These are phyloP conservation scores for Callionymus lyra DNA, from an alignment of 2,113 vertebrate species.

Conservation along the genomic window DNA sequence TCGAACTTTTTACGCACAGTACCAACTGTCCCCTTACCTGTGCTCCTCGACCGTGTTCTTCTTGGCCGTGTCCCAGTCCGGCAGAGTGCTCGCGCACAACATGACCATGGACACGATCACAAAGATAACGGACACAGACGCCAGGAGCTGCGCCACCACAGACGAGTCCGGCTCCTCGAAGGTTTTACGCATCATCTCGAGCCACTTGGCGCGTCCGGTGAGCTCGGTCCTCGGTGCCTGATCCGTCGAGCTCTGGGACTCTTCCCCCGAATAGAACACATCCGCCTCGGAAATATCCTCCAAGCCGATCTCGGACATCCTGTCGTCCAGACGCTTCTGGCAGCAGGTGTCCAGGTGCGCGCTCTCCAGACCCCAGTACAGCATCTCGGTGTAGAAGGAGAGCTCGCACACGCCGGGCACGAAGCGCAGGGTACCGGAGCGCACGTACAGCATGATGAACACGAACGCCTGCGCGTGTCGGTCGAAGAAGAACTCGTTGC, in stretches of 20 bases:
- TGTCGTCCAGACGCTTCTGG: slow-evolving; percentile 91
- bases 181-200: slow-evolving; percentile 83
- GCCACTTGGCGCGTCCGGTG: slow-evolving; percentile 70
- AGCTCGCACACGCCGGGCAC: slow-evolving; percentile 95
- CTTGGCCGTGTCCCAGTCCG: slow-evolving; percentile 93
- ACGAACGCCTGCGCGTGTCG: slow-evolving; percentile 93
- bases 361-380: slow-evolving; percentile 96
- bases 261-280: slow-evolving; percentile 45
- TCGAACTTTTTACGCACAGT: slow-evolving; percentile 25
- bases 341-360: slow-evolving; percentile 92
- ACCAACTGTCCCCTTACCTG: slow-evolving; percentile 69
- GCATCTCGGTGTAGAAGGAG: slow-evolving; percentile 96
- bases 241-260: slow-evolving; percentile 29
- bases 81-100: slow-evolving; percentile 92
- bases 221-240: slow-evolving; percentile 16
- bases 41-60: slow-evolving; percentile 87
- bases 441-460: slow-evolving; percentile 94
- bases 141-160: slow-evolving; percentile 85
- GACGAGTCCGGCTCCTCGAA: slow-evolving; percentile 97
- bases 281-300: slow-evolving; percentile 76
- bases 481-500: slow-evolving; percentile 98
- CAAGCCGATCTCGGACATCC: slow-evolving; percentile 85
- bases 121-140: slow-evolving; percentile 88
- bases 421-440: slow-evolving; percentile 91
- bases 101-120: slow-evolving; percentile 97